Conservation (phyloP, 2,113 vertebrate genomes). For the Daboia siamensis region DNA sequence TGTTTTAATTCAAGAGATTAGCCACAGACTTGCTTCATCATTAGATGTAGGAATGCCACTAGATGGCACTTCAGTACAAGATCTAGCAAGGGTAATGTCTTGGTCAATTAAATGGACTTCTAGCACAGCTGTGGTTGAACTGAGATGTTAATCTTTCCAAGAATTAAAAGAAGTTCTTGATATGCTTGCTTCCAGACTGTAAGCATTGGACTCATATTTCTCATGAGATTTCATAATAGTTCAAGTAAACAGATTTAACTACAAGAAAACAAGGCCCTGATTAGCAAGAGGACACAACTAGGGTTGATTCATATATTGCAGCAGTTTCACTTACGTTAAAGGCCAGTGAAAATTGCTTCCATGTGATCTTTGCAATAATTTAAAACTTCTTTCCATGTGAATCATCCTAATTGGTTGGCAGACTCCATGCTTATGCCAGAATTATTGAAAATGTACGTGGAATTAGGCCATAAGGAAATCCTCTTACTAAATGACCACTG, state of each 20-base stretch:
- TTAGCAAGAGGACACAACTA: neutral
- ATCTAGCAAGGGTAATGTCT: neutral
- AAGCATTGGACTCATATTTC: neutral
- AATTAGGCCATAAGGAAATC: neutral
- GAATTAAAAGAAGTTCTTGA: neutral
- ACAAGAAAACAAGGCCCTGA: neutral
- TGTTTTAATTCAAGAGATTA: neutral
- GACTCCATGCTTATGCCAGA: too few relatives aligned
- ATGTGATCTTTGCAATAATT: neutral
- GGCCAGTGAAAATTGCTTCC: conserved; percentile 1
- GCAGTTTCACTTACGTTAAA: neutral
- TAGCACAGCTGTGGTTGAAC: conserved; percentile 4
- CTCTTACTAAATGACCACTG: neutral
- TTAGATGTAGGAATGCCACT: neutral
- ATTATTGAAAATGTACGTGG: neutral
- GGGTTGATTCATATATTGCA: neutral
- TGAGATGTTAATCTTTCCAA: conserved; percentile 10
- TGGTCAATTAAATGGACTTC: conserved; percentile 3
- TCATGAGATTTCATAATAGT: neutral
- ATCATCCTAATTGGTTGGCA: neutral
- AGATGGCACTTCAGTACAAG: conserved; percentile 17
- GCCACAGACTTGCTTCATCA: neutral
- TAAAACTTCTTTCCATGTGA: neutral
- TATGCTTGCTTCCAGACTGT: neutral
- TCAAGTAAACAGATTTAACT: conserved; percentile 3